A percentile compares a stretch with the other conserved stretches of the same genome.
These are phyloP conservation scores for Dusona sp. DNA, from an alignment of 2,888 invertebrate species.

Conservation along the genomic window DNA sequence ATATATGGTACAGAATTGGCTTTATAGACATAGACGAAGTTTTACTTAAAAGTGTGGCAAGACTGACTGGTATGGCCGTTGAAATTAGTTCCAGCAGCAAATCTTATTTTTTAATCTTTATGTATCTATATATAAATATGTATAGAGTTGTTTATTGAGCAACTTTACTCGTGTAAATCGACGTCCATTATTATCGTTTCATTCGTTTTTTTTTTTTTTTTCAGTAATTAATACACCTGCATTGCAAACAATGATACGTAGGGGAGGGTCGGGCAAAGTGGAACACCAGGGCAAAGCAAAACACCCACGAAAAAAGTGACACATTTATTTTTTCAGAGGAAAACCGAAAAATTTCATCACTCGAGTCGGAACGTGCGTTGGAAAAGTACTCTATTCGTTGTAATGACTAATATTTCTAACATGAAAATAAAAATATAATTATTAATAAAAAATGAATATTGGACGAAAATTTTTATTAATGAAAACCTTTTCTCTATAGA, in stretches of 20 bases:
- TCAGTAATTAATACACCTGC: slow-evolving; percentile 1
- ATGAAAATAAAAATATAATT: too few species aligned
- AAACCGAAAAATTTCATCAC: too few species aligned
- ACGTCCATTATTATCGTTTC: slow-evolving; percentile 18
- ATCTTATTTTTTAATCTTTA: slow-evolving; percentile 36
- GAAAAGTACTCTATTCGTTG: too few species aligned
- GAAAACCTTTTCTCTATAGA: too few species aligned
- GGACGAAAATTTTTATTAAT: too few species aligned
- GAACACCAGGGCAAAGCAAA: too few species aligned
- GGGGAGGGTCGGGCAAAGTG: too few species aligned
- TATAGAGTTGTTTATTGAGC: slow-evolving; percentile 52
- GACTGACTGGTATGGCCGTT: slow-evolving; percentile 32
- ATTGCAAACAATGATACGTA: neutral
- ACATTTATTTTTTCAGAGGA: too few species aligned
- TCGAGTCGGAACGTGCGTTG: too few species aligned
- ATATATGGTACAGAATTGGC: slow-evolving; percentile 30
- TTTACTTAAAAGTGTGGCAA: slow-evolving; percentile 53
- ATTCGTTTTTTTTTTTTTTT: neutral
- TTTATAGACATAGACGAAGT: slow-evolving; percentile 23
- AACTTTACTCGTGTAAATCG: slow-evolving; percentile 52
- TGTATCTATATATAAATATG: neutral
- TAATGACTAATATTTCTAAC: too few species aligned
- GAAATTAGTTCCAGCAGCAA: slow-evolving; percentile 57
- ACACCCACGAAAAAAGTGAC: too few species aligned
- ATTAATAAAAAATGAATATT: too few species aligned